A percentile compares a stretch with the other conserved stretches of the same genome.
Conservation (phyloP, 1,140 invertebrate species). For the Zaprionus kolodkinae region DNA sequence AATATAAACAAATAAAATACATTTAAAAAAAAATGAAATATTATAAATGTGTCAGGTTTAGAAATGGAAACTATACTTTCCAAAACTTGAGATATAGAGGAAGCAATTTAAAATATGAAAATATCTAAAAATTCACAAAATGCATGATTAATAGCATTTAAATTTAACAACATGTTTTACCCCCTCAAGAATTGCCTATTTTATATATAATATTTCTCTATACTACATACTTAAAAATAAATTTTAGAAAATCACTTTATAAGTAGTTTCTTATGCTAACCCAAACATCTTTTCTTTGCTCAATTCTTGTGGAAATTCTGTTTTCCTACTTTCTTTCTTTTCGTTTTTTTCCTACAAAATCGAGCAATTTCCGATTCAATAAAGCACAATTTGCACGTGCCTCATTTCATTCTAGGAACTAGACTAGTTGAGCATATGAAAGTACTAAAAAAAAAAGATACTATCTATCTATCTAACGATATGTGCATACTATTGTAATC, state of each 20-base stretch:
- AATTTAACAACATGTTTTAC: too few relatives aligned
- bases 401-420: neutral
- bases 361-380: neutral
- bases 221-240: too few relatives aligned
- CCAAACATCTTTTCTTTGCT: neutral
- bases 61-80: too few relatives aligned
- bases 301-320: neutral
- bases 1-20: too few relatives aligned
- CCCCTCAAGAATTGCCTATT: too few relatives aligned
- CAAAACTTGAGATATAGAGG: too few relatives aligned
- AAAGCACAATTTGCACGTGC: neutral
- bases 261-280: neutral
- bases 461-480: conserved; percentile 6
- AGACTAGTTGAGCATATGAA: neutral
- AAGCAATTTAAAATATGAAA: too few relatives aligned
- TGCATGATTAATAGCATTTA: too few relatives aligned
- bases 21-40: too few relatives aligned
- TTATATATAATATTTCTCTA: too few relatives aligned
- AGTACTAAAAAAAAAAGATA: neutral
- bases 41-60: too few relatives aligned
- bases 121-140: too few relatives aligned
- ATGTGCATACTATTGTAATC: neutral
- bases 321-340: neutral
- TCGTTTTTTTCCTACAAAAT: neutral
- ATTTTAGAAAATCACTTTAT: neutral